A percentile compares a stretch with the other conserved stretches of the same genome.
These are phyloP conservation scores for Boloria euphrosyne DNA, from an alignment of 2,888 invertebrate genomes.

Conservation along the genomic window DNA sequence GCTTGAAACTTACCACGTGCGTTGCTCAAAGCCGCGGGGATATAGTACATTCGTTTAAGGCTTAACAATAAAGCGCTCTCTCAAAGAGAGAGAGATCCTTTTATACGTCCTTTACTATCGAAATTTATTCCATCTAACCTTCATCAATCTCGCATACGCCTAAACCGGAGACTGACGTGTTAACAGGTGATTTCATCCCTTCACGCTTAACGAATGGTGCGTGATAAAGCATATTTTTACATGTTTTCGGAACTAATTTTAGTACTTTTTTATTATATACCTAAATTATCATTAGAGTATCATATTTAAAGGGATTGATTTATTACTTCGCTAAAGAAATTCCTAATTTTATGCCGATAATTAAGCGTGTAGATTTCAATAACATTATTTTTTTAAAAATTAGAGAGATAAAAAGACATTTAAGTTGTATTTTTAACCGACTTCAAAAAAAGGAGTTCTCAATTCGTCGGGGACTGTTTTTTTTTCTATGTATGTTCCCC, in stretches of 20 bases:
- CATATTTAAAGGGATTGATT: too few species aligned
- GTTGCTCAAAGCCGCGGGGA: conserved; percentile 52
- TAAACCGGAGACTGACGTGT: conserved; percentile 44
- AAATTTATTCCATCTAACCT: conserved; percentile 46
- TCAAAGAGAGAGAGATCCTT: conserved; percentile 43
- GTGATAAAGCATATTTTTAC: conserved; percentile 31
- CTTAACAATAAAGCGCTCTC: conserved; percentile 58
- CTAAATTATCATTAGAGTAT: too few species aligned
- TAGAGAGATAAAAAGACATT: too few species aligned
- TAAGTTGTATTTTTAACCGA: too few species aligned
- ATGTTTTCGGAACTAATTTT: conserved; percentile 19
- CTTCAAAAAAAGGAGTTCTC: too few species aligned
- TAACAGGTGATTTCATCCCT: conserved; percentile 46
- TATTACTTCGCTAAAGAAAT: too few species aligned
- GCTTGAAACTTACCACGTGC: conserved; percentile 39
- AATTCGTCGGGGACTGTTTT: too few species aligned
- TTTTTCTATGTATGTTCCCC: too few species aligned
- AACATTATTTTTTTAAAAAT: too few species aligned
- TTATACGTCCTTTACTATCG: conserved; percentile 41
- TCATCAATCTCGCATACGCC: conserved; percentile 53
- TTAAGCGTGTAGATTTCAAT: too few species aligned
- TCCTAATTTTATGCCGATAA: too few species aligned
- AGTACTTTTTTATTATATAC: background rate
- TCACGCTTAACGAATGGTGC: conserved; percentile 30
- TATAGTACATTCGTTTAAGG: conserved; percentile 54